Percentiles rank a stretch among this genome's conserved stretches.
Evolutionary conservation across 2,113 vertebrate genomes (phyloP).

Genomic region (Shinisaurus crocodilurus): DNA sequence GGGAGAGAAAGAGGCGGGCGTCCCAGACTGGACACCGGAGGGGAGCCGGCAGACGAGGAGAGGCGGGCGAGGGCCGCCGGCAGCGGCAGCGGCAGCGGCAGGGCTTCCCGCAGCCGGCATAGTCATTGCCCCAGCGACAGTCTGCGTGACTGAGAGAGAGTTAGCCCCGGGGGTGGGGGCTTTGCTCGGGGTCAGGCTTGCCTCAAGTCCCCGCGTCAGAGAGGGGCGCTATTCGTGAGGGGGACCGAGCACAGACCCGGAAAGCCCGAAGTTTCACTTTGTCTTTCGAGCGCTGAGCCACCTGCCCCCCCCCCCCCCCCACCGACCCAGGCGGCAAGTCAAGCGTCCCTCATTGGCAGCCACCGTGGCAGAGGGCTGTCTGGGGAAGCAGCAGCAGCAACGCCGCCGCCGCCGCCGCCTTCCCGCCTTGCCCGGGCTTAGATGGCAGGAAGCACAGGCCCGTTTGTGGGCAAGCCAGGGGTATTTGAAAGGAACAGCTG

Average conservation of each 20-base stretch:
- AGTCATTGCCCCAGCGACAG: neutral
- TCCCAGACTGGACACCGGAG: too few species aligned
- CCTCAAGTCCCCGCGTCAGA: neutral
- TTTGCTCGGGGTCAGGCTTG: neutral
- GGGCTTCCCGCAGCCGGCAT: too few species aligned
- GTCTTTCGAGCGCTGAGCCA: neutral
- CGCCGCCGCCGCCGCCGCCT: too few species aligned
- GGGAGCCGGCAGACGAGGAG: neutral
- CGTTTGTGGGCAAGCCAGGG: neutral
- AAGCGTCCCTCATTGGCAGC: too few species aligned
- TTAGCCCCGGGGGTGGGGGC: neutral
- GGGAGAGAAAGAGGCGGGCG: neutral
- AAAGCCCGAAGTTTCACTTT: neutral
- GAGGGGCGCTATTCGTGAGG: neutral
- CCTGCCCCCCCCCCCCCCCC: neutral
- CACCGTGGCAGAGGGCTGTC: too few species aligned
- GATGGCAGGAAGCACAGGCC: too few species aligned
- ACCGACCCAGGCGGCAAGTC: neutral
- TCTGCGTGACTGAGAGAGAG: neutral
- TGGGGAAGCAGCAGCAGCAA: too few species aligned
- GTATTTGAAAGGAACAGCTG: too few species aligned
- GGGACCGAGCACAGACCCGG: neutral
- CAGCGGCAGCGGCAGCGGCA: neutral
- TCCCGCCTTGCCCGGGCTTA: too few species aligned
- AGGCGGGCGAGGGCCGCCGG: neutral